These are phyloP conservation scores for Phocoena phocoena DNA, from an alignment of 2,113 vertebrate genomes.

Conservation along the genomic window DNA sequence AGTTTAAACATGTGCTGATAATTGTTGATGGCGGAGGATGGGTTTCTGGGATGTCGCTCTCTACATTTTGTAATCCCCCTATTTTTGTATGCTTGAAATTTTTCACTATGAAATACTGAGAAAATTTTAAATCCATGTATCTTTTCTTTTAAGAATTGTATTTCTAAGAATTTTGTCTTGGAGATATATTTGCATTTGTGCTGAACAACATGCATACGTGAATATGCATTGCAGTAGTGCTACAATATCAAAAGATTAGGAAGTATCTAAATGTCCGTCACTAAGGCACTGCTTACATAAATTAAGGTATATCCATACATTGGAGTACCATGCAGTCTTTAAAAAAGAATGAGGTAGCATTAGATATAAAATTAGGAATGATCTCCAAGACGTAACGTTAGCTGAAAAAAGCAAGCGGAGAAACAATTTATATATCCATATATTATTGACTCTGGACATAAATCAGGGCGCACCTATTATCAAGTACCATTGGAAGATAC, in stretches of 20 bases:
- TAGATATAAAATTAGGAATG: not conserved
- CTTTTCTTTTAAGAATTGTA: not conserved
- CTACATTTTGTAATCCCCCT: not conserved
- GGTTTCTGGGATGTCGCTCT: not conserved
- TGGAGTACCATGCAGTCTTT: not conserved
- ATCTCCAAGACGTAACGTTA: not conserved
- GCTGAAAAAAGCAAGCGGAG: not conserved
- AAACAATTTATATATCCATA: not conserved
- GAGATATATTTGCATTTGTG: not conserved
- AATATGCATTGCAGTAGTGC: not conserved
- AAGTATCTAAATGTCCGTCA: not conserved
- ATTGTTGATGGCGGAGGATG: not conserved
- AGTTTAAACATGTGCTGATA: not conserved
- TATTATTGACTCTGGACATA: not conserved
- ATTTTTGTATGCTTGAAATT: not conserved
- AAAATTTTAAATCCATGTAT: not conserved
- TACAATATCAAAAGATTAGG: not conserved
- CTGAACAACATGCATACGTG: not conserved
- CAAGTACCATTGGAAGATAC: not conserved
- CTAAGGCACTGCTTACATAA: not conserved
- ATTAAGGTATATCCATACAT: not conserved
- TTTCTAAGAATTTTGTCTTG: not conserved
- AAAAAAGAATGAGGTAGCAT: not conserved
- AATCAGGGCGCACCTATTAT: not conserved
- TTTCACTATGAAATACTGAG: not conserved